Conservation (phyloP, 2,888 invertebrate species). For the Archaeoteleia sp. region DNA sequence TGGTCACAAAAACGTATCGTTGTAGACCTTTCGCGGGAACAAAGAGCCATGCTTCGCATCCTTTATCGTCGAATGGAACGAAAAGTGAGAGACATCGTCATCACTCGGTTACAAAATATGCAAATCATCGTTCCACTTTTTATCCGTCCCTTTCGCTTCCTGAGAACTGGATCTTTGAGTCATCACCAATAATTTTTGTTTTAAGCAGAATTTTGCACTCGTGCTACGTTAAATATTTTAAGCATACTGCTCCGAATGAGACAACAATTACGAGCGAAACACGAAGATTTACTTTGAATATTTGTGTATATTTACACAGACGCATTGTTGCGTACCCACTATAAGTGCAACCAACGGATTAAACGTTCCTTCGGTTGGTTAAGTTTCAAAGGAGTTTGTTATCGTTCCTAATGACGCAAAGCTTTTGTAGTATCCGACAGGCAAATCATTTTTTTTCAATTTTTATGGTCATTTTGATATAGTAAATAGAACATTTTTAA, state of each 20-base stretch:
- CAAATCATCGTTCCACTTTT: slow-evolving; percentile 19
- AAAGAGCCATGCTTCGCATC: slow-evolving; percentile 10
- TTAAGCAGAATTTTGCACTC: not conserved
- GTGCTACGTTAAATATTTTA: not conserved
- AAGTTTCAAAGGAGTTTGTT: too few species aligned
- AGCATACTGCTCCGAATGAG: not conserved
- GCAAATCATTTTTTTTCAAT: too few species aligned
- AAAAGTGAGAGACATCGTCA: slow-evolving; percentile 17
- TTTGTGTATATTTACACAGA: slow-evolving; percentile 4
- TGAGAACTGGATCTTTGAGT: slow-evolving; percentile 24
- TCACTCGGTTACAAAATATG: slow-evolving; percentile 20
- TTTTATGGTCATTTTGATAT: too few species aligned
- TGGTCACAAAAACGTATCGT: slow-evolving; percentile 2
- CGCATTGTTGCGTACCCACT: slow-evolving; percentile 2
- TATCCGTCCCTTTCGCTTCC: slow-evolving; percentile 16
- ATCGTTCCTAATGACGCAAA: too few species aligned
- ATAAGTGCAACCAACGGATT: slow-evolving; percentile 1
- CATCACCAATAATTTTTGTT: slow-evolving; percentile 4
- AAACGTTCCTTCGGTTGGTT: slow-evolving; percentile 2
- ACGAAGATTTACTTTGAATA: slow-evolving; percentile 6
- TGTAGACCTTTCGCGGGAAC: slow-evolving; percentile 1
- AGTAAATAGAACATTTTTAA: too few species aligned
- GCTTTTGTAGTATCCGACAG: too few species aligned
- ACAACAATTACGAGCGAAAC: too few species aligned
- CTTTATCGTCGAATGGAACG: slow-evolving; percentile 13